Evolutionary conservation across 2,888 invertebrate genomes (phyloP), one percentile per base, ranked within the genome.

Genomic region (Lagria hirta): DNA sequence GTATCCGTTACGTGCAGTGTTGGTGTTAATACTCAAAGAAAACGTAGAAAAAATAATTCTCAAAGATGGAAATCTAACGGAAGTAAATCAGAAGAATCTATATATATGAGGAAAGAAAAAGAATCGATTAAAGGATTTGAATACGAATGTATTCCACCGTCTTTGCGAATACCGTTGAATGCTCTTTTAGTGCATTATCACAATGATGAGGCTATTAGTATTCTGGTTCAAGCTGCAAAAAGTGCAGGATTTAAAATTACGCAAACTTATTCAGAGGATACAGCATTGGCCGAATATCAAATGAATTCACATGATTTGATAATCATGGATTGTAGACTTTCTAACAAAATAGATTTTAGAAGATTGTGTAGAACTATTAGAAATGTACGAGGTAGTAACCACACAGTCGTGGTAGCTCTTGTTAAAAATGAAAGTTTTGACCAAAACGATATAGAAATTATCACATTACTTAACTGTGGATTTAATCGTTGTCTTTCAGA

Each of bases 351-450:
- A 44, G 83, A 85, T 58, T 80, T 81, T 12, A 75, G 77, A 28
- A 73, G 80, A 20, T 70, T 85, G 36, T 83, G 83, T 69, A 88
- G 88, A 66, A 81, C 84, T 41, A 81, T 91, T 74, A 77, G 86
- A 64, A 82, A 85, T 67, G 82, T 83, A 58, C 84, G 82, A 69
- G 84, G 84, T 71, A 85, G 85, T 68, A 83, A 84, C 65, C 83
- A 84, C 70, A 80, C 86, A 60, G 82, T 87, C 64, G 80, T 92
- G 65, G 81, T 91, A 61, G 91, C 90, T 48, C 81, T 92, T 61
- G 86, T 91, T 41, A 90, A 88, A 73, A 88, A 86, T n/a, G n/a
- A n/a, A n/a, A n/a, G n/a, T n/a, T 86, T 86, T 63, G 86, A 91
- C 60, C 89, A 86, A 70, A 87, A 90, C 64, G 92, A 92, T 68